Conservation (phyloP, 2,888 invertebrate genomes). For the Operophtera brumata region DNA sequence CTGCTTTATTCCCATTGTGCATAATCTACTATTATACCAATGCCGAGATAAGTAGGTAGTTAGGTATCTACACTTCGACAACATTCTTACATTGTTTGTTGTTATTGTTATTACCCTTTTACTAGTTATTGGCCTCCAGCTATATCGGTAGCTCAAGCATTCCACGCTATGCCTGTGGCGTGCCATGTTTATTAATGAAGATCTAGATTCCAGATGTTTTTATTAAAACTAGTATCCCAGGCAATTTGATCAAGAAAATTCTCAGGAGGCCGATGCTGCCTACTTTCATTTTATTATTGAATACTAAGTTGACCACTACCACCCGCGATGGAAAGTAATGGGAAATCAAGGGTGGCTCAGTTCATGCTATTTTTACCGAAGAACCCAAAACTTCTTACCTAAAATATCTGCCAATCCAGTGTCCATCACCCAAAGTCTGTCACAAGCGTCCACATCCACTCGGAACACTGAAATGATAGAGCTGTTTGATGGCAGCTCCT, state of each 20-base stretch:
- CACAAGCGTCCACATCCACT: constrained; percentile 86
- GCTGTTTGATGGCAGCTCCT: constrained; percentile 76
- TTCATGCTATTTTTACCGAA: neutral
- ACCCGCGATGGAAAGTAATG: neutral
- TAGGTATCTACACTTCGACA: neutral
- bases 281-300: neutral
- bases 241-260: neutral
- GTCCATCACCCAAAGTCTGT: constrained; percentile 91
- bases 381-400: constrained; percentile 61
- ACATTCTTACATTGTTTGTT: neutral
- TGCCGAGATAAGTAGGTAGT: neutral
- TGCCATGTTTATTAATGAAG: constrained; percentile 19
- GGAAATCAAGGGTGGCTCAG: neutral
- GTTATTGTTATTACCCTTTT: neutral
- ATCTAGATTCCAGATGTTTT: constrained; percentile 4
- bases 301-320: neutral
- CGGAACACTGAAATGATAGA: constrained; percentile 88
- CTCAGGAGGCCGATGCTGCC: neutral
- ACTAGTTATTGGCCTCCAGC: constrained; percentile 7
- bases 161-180: neutral
- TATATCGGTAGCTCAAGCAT: neutral
- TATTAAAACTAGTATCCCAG: constrained; percentile 5
- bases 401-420: constrained; percentile 88
- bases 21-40: too few species aligned
- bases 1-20: too few species aligned